Base-by-base conservation (phyloP, 2,888 invertebrate genomes). In the Drosophila rubida region DNA sequence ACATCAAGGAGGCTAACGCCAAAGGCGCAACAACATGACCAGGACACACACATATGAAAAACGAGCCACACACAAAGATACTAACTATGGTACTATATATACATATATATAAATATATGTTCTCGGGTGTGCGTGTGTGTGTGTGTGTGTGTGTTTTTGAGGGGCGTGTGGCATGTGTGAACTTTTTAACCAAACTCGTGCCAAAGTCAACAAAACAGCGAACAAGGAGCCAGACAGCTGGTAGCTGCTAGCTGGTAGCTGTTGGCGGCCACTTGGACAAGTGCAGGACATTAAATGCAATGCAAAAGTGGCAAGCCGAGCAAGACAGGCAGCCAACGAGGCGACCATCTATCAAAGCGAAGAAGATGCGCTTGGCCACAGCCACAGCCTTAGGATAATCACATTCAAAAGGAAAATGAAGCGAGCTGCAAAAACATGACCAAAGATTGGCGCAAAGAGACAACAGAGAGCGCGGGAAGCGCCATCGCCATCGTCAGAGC, bases 171-270 rank as follows among this genome's bases (percentile, higher is more conserved):
- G 76, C 79, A 83, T 84, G 84, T 89, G 89, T 88, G 87, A 86
- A 87, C 86, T 88, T 88, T 88, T 78, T 81, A 86, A 75, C 81
- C 71, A 80, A 88, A 87, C 88, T 79, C 80, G 74, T 71, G 81
- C 87, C 81, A 88, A 89, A 87, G 88, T 88, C 87, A 87, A 87
- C 89, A 87, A 75, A 88, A 80, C 76, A 72, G 78, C 75, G 61
- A 59, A 78, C 69, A 69, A 80, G 75, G 75, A 78, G 78, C 61
- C 78, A 60, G 58, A 49, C 46, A 51, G 30, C 42, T 46, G 30
- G 55, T 23, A 45, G 32, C 42, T 51, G 35, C 41, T 51, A 30
- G 66, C 44, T 42, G 54, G 19, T 58, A 25, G 51, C 7, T 51
- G 37, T 25, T 44, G 49, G 14, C 63, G 59, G 75, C 79, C 65